Percentiles rank a stretch among this genome's conserved stretches.
These are phyloP conservation scores for Dendrophyllia cribrosa DNA, from an alignment of 64 coral and sea anemone species.

Conservation along the genomic window DNA sequence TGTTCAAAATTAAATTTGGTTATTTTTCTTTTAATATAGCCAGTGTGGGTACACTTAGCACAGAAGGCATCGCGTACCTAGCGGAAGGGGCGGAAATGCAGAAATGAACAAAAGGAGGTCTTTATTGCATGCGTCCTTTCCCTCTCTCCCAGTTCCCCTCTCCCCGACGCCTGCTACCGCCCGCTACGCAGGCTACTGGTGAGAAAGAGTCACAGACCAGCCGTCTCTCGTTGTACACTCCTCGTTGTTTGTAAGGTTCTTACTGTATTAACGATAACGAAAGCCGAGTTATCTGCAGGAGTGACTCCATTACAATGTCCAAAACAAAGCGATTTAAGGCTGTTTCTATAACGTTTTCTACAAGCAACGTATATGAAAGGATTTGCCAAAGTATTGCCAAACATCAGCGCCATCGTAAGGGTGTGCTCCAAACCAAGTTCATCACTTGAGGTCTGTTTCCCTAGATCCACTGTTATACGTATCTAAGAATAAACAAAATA, in stretches of 20 bases:
- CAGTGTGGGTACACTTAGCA: too few species aligned
- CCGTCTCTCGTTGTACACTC: not conserved
- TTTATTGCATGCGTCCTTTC: too few species aligned
- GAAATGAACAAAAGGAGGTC: too few species aligned
- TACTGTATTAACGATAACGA: not conserved
- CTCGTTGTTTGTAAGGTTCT: not conserved
- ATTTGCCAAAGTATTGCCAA: slow-evolving; percentile 16
- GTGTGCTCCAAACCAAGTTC: slow-evolving; percentile 40
- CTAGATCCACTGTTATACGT: slow-evolving; percentile 22
- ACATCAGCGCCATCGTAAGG: slow-evolving; percentile 4
- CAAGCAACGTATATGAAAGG: slow-evolving; percentile 12
- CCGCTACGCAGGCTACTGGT: too few species aligned
- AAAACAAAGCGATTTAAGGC: slow-evolving; percentile 12
- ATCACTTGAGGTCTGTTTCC: not conserved
- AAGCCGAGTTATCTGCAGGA: not conserved
- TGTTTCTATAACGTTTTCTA: slow-evolving; percentile 5
- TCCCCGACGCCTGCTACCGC: too few species aligned
- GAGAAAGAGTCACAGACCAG: not conserved
- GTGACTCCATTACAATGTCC: not conserved
- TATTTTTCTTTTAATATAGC: too few species aligned
- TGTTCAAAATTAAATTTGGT: too few species aligned
- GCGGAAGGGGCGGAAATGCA: too few species aligned
- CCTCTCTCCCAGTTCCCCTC: too few species aligned
- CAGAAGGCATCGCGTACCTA: too few species aligned
- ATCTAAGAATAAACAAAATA: slow-evolving; percentile 3